These are phyloP conservation scores for Saccopteryx bilineata DNA, from an alignment of 2,113 vertebrate genomes.

Conservation along the genomic window DNA sequence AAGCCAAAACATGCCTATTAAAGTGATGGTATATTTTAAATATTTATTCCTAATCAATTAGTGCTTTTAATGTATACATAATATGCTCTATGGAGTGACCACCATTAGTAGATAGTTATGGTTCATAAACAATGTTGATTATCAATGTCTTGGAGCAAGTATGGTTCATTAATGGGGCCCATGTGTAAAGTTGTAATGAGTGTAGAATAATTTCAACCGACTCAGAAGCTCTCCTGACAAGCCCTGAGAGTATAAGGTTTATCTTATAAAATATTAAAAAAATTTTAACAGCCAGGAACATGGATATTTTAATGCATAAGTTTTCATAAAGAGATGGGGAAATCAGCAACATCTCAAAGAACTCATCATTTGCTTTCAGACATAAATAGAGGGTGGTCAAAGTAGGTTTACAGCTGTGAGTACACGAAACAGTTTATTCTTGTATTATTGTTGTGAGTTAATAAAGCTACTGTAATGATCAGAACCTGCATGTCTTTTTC, in stretches of 20 bases:
- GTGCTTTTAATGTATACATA: neutral
- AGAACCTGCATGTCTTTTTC: neutral
- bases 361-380: constrained; percentile 15
- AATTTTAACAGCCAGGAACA: neutral
- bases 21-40: constrained; percentile 56
- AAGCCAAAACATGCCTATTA: constrained; percentile 32
- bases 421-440: neutral
- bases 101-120: constrained; percentile 11
- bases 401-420: neutral
- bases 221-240: neutral
- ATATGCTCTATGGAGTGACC: neutral
- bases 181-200: neutral
- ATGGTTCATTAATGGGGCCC: neutral
- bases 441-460: neutral
- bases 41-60: constrained; percentile 67
- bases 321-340: constrained; percentile 30
- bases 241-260: neutral
- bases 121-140: constrained; percentile 51
- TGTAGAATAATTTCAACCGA: neutral
- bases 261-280: neutral
- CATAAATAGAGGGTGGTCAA: neutral
- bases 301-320: neutral
- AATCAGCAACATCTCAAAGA: neutral
- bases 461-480: neutral
- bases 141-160: neutral